A percentile compares a stretch with the other conserved stretches of the same genome.
phyloP scores from a whole-genome alignment of 2,113 vertebrate species.

The Vidua macroura region DNA sequence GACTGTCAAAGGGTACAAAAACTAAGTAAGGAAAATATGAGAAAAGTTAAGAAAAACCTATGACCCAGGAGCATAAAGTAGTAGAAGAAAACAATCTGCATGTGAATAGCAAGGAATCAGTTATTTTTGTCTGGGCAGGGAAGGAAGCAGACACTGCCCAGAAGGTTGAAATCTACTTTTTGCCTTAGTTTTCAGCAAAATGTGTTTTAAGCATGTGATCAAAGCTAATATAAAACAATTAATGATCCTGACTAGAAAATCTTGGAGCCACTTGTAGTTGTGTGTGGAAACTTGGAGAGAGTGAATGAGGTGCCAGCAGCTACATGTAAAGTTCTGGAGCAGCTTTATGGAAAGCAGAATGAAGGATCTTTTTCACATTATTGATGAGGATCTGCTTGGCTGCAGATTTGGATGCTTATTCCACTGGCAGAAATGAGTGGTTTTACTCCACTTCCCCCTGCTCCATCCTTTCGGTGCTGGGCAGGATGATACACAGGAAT shows the following conservation, averaged over 20 bases:
- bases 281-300: neutral
- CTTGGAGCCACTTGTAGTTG: neutral
- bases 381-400: neutral
- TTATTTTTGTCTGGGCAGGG: neutral
- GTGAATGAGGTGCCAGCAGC: neutral
- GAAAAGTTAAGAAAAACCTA: neutral
- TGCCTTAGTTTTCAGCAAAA: neutral
- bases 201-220: neutral
- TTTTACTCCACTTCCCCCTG: neutral
- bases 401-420: neutral
- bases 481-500: neutral
- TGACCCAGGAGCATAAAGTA: neutral
- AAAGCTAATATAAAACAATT: neutral
- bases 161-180: neutral
- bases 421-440: neutral
- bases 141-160: neutral
- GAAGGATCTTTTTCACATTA: neutral
- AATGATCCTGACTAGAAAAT: neutral
- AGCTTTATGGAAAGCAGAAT: neutral
- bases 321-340: neutral
- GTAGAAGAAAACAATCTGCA: neutral
- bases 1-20: neutral
- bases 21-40: neutral
- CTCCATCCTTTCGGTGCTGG: neutral
- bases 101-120: neutral